These are phyloP conservation scores for Irena cyanogastra DNA, from an alignment of 2,113 vertebrate genomes.

Conservation along the genomic window DNA sequence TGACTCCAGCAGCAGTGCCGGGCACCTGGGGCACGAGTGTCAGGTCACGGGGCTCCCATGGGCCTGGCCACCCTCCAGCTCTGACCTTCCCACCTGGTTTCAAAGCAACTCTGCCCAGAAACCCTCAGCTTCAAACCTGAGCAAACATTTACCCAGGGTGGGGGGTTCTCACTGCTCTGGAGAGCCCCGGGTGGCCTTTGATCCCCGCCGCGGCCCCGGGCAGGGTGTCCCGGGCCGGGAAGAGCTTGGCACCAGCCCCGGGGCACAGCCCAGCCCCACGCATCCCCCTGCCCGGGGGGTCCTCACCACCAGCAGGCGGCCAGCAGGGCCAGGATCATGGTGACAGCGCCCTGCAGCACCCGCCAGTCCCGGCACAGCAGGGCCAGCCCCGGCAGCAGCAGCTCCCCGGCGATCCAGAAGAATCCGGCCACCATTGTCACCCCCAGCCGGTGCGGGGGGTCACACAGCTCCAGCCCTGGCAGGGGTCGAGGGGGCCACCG, in stretches of 20 bases:
- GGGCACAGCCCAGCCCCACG: background rate
- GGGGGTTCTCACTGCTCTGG: background rate
- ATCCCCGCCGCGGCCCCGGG: background rate
- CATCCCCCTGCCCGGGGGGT: background rate
- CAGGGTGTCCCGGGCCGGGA: background rate
- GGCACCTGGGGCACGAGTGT: conserved; percentile 66
- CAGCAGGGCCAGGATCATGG: conserved; percentile 77
- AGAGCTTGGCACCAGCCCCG: background rate
- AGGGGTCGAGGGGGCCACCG: too few relatives aligned
- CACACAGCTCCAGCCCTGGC: conserved; percentile 86
- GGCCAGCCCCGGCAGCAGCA: conserved; percentile 82
- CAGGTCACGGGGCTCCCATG: background rate
- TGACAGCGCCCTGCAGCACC: conserved; percentile 81
- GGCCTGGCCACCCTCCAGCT: background rate
- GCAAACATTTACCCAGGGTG: conserved; percentile 30
- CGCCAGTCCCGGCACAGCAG: conserved; percentile 80
- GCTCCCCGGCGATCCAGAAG: conserved; percentile 79
- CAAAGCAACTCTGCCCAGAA: background rate
- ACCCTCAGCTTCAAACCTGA: background rate
- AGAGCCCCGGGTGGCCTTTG: background rate
- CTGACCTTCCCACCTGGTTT: background rate
- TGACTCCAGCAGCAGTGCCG: conserved; percentile 81
- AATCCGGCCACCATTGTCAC: conserved; percentile 79
- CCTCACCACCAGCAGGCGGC: conserved; percentile 86
- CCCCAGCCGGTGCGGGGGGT: conserved; percentile 77